phyloP scores from a whole-genome alignment of 2,797 vertebrate genomes.

The Lycodopsis pacificus region DNA sequence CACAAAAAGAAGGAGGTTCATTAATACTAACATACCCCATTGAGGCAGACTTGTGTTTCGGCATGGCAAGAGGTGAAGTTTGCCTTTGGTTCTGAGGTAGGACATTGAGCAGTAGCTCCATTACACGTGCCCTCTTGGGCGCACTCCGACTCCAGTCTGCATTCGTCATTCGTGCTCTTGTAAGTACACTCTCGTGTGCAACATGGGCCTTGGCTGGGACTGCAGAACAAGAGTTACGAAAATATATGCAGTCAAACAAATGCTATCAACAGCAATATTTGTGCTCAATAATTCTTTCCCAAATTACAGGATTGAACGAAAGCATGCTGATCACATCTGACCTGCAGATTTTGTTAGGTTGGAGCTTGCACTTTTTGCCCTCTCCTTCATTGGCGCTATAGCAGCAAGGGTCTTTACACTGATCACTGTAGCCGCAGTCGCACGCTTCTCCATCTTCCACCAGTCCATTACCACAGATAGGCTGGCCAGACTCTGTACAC shows the following conservation, averaged over 20 bases:
- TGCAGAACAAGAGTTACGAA: slow-evolving; percentile 62
- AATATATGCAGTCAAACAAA: background rate
- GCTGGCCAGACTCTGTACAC: slow-evolving; percentile 93
- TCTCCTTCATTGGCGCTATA: slow-evolving; percentile 87
- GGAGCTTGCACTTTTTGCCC: slow-evolving; percentile 89
- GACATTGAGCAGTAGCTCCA: slow-evolving; percentile 87
- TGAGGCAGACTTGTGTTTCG: slow-evolving; percentile 95
- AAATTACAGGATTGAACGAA: background rate
- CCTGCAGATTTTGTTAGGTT: slow-evolving; percentile 89
- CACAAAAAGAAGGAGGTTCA: background rate
- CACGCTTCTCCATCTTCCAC: slow-evolving; percentile 94
- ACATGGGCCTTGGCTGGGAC: slow-evolving; percentile 96
- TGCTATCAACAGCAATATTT: background rate
- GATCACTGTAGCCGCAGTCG: slow-evolving; percentile 96
- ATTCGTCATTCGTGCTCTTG: slow-evolving; percentile 78
- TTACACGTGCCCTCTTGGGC: slow-evolving; percentile 88
- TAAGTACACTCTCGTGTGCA: slow-evolving; percentile 87
- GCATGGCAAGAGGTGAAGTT: slow-evolving; percentile 91
- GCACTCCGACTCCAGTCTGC: slow-evolving; percentile 91
- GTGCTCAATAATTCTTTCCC: background rate
- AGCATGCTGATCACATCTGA: slow-evolving; percentile 53
- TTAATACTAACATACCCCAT: slow-evolving; percentile 85
- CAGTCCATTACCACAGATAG: slow-evolving; percentile 96
- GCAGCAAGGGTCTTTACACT: slow-evolving; percentile 94
- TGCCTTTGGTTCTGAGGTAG: slow-evolving; percentile 87